Evolutionary conservation across 1,140 invertebrate genomes (phyloP).

Genomic region (Harlomillsia oculata): DNA sequence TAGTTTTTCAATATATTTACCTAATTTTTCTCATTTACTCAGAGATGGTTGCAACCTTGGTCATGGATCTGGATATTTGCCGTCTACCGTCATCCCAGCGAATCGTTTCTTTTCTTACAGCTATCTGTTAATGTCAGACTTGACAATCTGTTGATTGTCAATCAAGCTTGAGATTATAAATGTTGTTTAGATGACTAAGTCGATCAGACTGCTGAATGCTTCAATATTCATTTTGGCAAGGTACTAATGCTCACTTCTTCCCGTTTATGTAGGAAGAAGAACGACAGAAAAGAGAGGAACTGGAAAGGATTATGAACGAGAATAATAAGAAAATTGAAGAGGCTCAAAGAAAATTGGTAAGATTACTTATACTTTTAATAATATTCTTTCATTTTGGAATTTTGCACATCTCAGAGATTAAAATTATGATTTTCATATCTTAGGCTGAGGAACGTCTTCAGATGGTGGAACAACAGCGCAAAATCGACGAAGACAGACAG

Average conservation of each 20-base stretch:
- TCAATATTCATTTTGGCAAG: no score
- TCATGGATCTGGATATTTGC: background rate
- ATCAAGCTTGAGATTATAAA: conserved; percentile 6
- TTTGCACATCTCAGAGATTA: background rate
- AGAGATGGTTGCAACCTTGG: conserved; percentile 18
- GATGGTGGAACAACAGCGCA: conserved; percentile 90
- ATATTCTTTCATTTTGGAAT: no score
- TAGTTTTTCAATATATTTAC: conserved; percentile 34
- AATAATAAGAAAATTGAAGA: conserved; percentile 96
- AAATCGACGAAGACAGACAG: conserved; percentile 90
- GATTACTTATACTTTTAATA: conserved; percentile 22
- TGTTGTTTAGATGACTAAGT: no score
- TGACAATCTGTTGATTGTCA: no score
- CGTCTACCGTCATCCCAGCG: background rate
- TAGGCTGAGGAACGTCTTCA: conserved; percentile 92
- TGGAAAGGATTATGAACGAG: conserved; percentile 92
- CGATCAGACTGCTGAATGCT: no score
- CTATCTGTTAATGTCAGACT: no score
- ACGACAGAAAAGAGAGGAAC: conserved; percentile 81
- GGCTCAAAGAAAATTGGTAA: conserved; percentile 89
- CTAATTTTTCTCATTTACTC: conserved; percentile 34
- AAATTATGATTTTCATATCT: conserved; percentile 24
- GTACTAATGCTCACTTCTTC: conserved; percentile 25
- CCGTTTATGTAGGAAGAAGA: conserved; percentile 83
- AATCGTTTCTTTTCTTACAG: conserved; percentile 7